A percentile compares a stretch with the other conserved stretches of the same genome.
Evolutionary conservation across 2,888 invertebrate species (phyloP).

Genomic region (Seira ritae): DNA sequence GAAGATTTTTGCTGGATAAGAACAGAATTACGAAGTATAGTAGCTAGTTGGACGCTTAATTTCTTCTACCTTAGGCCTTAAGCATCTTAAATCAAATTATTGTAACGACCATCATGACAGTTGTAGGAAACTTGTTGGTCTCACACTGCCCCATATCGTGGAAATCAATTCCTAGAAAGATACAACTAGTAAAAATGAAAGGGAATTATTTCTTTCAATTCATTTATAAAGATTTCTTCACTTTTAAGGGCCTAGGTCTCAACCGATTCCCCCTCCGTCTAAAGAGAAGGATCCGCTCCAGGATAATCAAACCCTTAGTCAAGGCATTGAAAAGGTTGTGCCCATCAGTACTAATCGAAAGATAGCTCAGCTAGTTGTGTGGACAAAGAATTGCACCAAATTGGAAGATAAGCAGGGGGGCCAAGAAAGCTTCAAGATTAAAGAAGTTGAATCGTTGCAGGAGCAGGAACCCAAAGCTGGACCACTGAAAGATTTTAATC

Average conservation of each 20-base stretch:
- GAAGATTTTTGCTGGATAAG: background rate
- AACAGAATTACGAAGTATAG: background rate
- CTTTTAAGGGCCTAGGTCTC: background rate
- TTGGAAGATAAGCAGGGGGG: background rate
- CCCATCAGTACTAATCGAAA: background rate
- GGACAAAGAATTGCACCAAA: too few relatives aligned
- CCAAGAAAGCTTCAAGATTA: background rate
- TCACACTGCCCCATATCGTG: conserved; percentile 17
- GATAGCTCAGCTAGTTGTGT: conserved; percentile 33
- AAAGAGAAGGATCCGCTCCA: background rate
- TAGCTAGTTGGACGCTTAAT: background rate
- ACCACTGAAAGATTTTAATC: background rate
- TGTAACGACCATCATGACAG: too few relatives aligned
- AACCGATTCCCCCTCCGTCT: background rate
- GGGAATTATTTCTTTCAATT: background rate
- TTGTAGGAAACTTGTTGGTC: background rate
- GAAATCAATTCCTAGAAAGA: too few relatives aligned
- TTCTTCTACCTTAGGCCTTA: too few relatives aligned
- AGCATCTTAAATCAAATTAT: too few relatives aligned
- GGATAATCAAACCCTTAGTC: background rate
- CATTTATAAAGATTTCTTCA: background rate
- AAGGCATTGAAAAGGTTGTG: background rate
- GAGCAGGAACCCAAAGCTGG: background rate
- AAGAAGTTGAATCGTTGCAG: background rate
- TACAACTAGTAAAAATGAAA: too few relatives aligned